Evolutionary conservation across 1,140 invertebrate genomes (phyloP).

Genomic region (Lasioglossum baleicum): DNA sequence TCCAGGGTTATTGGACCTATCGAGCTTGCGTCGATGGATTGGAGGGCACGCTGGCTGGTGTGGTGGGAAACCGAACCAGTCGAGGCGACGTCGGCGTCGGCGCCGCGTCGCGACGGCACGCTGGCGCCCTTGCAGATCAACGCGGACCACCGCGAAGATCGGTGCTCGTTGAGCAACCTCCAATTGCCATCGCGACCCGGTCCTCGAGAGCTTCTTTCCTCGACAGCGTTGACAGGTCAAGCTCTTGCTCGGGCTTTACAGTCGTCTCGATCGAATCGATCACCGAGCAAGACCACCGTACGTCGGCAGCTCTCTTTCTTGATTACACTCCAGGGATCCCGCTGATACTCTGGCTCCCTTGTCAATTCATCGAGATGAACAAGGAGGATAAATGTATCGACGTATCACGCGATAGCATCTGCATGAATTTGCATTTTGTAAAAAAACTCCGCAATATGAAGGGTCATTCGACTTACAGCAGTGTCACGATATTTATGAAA

Average conservation of each 20-base stretch:
- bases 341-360: background rate
- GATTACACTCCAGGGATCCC: background rate
- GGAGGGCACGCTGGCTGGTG: background rate
- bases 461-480: too few relatives aligned
- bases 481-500: too few relatives aligned
- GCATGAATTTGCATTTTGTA: too few relatives aligned
- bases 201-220: background rate
- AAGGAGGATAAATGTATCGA: too few relatives aligned
- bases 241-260: background rate
- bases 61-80: slow-evolving; percentile 1
- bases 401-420: too few relatives aligned
- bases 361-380: too few relatives aligned
- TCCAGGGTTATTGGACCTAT: slow-evolving; percentile 46
- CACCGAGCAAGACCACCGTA: background rate
- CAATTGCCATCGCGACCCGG: background rate
- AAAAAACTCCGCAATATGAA: too few relatives aligned
- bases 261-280: background rate
- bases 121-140: slow-evolving; percentile 50
- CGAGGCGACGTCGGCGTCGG: slow-evolving; percentile 15
- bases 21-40: slow-evolving; percentile 35
- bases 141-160: slow-evolving; percentile 44
- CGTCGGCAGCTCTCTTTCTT: background rate
- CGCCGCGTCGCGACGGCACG: background rate
- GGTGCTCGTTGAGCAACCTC: background rate
- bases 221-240: background rate